A percentile compares a stretch with the other conserved stretches of the same genome.
Conservation (phyloP, 1,140 invertebrate genomes). For the Thaumetopoea pityocampa region DNA sequence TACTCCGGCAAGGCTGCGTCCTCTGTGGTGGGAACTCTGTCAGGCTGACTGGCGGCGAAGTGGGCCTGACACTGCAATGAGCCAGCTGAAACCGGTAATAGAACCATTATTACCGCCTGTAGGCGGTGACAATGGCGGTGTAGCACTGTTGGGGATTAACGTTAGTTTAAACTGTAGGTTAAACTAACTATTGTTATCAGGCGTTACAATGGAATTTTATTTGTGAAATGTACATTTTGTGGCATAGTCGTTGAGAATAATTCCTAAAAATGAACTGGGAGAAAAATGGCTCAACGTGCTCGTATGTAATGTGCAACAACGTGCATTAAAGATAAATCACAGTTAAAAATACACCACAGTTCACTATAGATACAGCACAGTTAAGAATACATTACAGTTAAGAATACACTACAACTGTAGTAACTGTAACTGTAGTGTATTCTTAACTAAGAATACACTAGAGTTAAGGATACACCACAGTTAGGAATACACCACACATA, state of each 20-base stretch:
- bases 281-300: too few species aligned
- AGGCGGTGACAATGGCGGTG: not conserved
- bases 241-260: not conserved
- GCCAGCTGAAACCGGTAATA: constrained; percentile 6
- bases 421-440: too few species aligned
- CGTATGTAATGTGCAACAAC: too few species aligned
- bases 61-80: constrained; percentile 13
- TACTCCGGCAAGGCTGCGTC: constrained; percentile 3
- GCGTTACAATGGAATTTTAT: not conserved
- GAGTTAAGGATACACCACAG: too few species aligned
- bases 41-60: constrained; percentile 7
- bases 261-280: not conserved
- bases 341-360: too few species aligned
- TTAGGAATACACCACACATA: too few species aligned
- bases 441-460: too few species aligned
- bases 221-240: not conserved
- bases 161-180: not conserved
- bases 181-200: too few species aligned
- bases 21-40: constrained; percentile 22
- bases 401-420: too few species aligned
- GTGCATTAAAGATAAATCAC: too few species aligned
- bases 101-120: not conserved
- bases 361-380: too few species aligned
- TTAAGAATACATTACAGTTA: too few species aligned
- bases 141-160: not conserved